Evolutionary conservation across 2,797 vertebrate genomes (phyloP).

Genomic region (Lophius americanus): DNA sequence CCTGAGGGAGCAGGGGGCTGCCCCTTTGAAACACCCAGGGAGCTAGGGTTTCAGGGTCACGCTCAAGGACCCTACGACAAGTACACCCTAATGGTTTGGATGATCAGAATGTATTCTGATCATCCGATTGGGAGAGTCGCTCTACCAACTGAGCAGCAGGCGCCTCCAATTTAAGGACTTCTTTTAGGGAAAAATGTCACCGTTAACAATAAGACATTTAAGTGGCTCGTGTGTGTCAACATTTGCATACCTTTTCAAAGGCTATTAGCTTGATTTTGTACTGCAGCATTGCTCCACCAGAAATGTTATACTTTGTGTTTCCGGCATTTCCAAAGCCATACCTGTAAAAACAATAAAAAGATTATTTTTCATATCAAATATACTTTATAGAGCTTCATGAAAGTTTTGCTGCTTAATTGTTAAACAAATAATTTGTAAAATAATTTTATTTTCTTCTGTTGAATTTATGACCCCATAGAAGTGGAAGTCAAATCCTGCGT

Average conservation of each 20-base stretch:
- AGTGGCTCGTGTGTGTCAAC: not conserved
- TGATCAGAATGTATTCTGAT: too few relatives aligned
- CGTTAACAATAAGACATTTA: not conserved
- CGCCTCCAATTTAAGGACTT: too few relatives aligned
- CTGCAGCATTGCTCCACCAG: slow-evolving; percentile 85
- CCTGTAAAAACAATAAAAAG: slow-evolving; percentile 69
- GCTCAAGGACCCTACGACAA: too few relatives aligned
- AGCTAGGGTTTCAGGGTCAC: too few relatives aligned
- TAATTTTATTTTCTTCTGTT: not conserved
- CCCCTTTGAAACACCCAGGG: too few relatives aligned
- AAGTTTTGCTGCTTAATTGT: too few relatives aligned
- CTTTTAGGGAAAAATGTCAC: too few relatives aligned
- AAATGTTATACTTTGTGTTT: slow-evolving; percentile 87
- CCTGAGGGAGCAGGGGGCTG: too few relatives aligned
- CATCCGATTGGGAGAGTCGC: too few relatives aligned
- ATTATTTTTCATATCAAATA: not conserved
- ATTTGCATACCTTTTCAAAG: slow-evolving; percentile 91
- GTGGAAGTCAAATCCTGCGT: not conserved
- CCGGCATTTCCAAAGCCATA: slow-evolving; percentile 90
- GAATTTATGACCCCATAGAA: not conserved
- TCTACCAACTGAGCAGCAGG: too few relatives aligned
- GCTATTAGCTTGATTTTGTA: slow-evolving; percentile 90
- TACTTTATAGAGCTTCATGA: not conserved
- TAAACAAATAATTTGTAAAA: too few relatives aligned
- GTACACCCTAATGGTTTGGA: too few relatives aligned